Percentiles rank a stretch among this genome's conserved stretches.
Evolutionary conservation across 2,888 invertebrate genomes (phyloP).

Genomic region (Oasisia sp.): DNA sequence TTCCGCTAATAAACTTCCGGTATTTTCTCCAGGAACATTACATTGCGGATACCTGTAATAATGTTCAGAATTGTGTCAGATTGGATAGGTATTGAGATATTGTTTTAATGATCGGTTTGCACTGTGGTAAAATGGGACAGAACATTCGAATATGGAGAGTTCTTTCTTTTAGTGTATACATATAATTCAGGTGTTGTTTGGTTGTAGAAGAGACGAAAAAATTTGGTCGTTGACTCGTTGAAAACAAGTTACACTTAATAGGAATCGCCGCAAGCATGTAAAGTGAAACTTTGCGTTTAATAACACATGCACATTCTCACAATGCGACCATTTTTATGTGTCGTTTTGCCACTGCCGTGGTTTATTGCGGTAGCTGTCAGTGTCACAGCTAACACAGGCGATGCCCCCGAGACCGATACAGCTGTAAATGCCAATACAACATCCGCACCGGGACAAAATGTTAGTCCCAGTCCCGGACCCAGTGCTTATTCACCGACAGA

Average conservation of each 20-base stretch:
- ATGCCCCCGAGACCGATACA: background rate
- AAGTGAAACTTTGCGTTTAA: background rate
- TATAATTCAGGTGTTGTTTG: background rate
- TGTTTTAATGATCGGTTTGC: background rate
- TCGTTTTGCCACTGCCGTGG: background rate
- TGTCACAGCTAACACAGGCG: background rate
- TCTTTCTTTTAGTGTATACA: background rate
- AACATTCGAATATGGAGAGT: background rate
- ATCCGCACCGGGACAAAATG: background rate
- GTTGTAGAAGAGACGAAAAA: background rate
- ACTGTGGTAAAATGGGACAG: background rate
- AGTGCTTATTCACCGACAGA: background rate
- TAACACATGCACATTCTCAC: background rate
- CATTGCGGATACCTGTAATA: background rate
- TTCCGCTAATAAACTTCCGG: background rate
- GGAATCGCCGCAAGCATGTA: background rate
- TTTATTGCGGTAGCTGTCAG: slow-evolving; percentile 1
- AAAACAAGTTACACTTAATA: background rate
- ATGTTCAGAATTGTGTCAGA: background rate
- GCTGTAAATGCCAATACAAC: background rate
- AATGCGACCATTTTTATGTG: background rate
- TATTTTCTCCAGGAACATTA: background rate
- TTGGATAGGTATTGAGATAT: background rate
- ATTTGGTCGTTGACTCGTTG: background rate
- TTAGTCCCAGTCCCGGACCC: background rate